phyloP scores from a whole-genome alignment of 2,113 vertebrate genomes.

The Odobenus rosmarus region DNA sequence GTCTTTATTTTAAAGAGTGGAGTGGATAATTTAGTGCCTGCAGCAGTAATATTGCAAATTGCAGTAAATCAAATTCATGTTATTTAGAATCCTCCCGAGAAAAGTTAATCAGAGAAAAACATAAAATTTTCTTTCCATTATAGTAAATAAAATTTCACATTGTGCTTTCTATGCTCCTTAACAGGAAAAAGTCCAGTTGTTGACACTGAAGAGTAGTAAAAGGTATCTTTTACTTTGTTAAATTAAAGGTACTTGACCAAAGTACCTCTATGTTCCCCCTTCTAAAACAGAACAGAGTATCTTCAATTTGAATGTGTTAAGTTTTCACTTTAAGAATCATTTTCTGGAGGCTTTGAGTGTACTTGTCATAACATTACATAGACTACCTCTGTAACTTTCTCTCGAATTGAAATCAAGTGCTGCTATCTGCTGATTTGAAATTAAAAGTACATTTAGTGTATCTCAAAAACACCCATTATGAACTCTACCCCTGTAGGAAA shows the following conservation, averaged over 20 bases:
- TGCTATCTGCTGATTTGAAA: constrained; percentile 79
- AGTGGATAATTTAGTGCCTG: background rate
- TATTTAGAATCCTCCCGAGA: background rate
- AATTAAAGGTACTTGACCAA: background rate
- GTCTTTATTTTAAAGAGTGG: background rate
- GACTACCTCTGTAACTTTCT: background rate
- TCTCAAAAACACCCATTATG: background rate
- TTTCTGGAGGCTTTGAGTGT: background rate
- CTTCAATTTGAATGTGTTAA: background rate
- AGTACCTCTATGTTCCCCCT: background rate
- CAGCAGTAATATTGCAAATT: background rate
- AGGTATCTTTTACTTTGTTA: background rate
- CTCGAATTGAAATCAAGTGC: constrained; percentile 9
- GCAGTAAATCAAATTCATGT: constrained; percentile 1
- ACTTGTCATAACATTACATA: background rate
- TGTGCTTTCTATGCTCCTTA: constrained; percentile 18
- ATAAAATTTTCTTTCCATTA: background rate
- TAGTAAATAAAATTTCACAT: constrained; percentile 8
- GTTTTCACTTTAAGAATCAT: background rate
- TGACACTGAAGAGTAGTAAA: background rate
- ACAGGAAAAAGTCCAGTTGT: background rate
- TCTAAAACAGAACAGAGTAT: background rate
- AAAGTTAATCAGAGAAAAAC: constrained; percentile 23
- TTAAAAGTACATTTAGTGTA: background rate
- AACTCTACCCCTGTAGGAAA: background rate